Evolutionary conservation across 2,797 vertebrate species (phyloP), one percentile per base, ranked within the genome.

Genomic region (Alauda arvensis): DNA sequence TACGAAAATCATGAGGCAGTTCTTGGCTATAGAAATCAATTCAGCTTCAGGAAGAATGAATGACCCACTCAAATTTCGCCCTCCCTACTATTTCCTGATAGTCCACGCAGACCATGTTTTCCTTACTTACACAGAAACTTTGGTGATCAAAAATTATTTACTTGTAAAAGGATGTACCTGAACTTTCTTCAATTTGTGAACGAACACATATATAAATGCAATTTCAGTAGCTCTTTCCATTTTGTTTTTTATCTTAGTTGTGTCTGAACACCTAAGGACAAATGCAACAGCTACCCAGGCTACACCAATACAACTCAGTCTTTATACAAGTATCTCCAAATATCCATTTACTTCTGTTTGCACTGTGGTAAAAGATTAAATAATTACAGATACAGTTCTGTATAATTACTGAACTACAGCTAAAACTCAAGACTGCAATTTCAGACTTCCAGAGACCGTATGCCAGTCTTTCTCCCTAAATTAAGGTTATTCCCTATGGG

Each of bases 71-170:
- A 65, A 59, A 63, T 53, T 52, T 12, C 10, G 5, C 3, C 2
- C 10, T 57, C 24, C 4, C 18, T 34, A 17, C 31, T 48, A 26
- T 26, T 78, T 31, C 48, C 10, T 26, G 43, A 55, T 39, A 83
- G 2, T 34, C 13, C 1, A 3, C 18, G 45, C 43, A 83, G 19
- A 67, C 7, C 11, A 53, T 0, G 0, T 1, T 61, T 20, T 71
- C 77, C 56, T 37, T 33, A 69, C 12, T 49, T 60, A 43, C 6
- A 67, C 8, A 66, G 14, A 91, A 91, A 33, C 18, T 25, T 0
- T 6, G 10, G 10, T 46, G 24, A 45, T 7, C 9, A 39, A 12
- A 45, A 82, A 24, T 37, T 23, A 53, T 12, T 42, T 70, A 74
- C 11, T 49, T 57, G 18, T 14, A 26, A 63, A 65, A 75, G 14